These are phyloP conservation scores for Melangyna quadrimaculata DNA, from an alignment of 2,888 invertebrate species.

Conservation along the genomic window DNA sequence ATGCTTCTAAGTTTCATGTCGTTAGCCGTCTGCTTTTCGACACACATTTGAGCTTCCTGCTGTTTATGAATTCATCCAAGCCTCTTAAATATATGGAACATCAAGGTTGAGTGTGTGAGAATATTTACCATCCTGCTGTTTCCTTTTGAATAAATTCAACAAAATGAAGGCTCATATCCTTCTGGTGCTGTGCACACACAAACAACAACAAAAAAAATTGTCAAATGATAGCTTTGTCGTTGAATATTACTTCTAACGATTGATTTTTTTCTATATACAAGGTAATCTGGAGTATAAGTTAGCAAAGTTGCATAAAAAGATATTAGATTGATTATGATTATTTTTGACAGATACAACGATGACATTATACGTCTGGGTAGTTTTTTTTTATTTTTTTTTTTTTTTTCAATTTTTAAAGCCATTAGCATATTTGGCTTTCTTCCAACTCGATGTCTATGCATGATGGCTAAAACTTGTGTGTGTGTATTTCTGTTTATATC, in stretches of 20 bases:
- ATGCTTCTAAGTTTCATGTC: slow-evolving; percentile 10
- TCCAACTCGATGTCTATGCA: neutral
- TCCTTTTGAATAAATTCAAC: slow-evolving; percentile 20
- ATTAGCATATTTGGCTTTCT: neutral
- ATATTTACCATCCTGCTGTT: slow-evolving; percentile 45
- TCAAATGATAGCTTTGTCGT: neutral
- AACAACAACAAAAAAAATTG: neutral
- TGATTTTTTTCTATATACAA: neutral
- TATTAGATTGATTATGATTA: neutral
- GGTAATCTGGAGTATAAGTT: neutral
- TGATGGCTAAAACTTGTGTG: neutral
- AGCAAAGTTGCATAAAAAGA: neutral
- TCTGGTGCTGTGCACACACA: neutral
- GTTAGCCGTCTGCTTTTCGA: slow-evolving; percentile 19
- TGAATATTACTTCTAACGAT: neutral
- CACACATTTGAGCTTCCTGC: slow-evolving; percentile 1
- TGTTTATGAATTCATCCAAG: slow-evolving; percentile 9
- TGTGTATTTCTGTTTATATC: neutral
- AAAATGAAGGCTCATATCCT: slow-evolving; percentile 26
- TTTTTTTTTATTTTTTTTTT: neutral
- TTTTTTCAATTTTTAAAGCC: neutral
- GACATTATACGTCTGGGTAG: neutral
- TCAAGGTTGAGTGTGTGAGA: neutral
- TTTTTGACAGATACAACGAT: neutral
- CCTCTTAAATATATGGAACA: neutral